Evolutionary conservation across 2,113 vertebrate genomes (phyloP).

Genomic region (Mormyrus iriodes): DNA sequence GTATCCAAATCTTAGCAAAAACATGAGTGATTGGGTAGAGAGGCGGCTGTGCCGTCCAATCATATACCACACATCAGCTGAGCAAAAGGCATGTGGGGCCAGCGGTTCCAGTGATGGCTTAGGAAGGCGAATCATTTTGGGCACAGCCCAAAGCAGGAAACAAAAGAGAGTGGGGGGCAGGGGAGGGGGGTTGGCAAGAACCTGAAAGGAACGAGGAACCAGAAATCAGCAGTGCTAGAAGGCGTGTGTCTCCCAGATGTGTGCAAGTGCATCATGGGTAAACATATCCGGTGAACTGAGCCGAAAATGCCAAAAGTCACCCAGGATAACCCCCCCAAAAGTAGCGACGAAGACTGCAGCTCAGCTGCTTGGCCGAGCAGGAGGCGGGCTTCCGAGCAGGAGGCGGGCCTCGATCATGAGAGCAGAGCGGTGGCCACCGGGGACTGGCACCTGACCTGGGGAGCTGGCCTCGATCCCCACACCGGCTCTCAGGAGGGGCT

Average conservation of each 20-base stretch:
- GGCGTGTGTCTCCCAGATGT: not conserved
- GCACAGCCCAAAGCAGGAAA: not conserved
- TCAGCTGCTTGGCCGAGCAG: too few relatives aligned
- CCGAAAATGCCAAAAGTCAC: not conserved
- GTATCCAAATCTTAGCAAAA: not conserved
- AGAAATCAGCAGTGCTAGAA: not conserved
- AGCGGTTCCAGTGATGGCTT: conserved; percentile 16
- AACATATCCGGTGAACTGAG: not conserved
- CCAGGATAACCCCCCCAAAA: not conserved
- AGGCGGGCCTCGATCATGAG: not conserved
- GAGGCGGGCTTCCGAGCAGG: too few relatives aligned
- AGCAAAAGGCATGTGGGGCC: not conserved
- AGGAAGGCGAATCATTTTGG: not conserved
- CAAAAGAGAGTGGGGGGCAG: not conserved
- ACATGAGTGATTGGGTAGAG: not conserved
- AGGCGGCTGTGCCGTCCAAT: not conserved
- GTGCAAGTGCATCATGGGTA: not conserved
- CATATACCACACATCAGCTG: conserved; percentile 16
- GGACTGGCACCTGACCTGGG: not conserved
- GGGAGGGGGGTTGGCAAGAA: not conserved
- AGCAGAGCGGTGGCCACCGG: too few relatives aligned
- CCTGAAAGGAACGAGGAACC: not conserved
- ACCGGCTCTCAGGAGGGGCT: not conserved
- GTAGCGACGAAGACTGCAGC: not conserved
- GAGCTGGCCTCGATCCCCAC: not conserved